Base-by-base conservation (phyloP, 2,797 vertebrate species). In the Paratrypauchen microcephalus region DNA sequence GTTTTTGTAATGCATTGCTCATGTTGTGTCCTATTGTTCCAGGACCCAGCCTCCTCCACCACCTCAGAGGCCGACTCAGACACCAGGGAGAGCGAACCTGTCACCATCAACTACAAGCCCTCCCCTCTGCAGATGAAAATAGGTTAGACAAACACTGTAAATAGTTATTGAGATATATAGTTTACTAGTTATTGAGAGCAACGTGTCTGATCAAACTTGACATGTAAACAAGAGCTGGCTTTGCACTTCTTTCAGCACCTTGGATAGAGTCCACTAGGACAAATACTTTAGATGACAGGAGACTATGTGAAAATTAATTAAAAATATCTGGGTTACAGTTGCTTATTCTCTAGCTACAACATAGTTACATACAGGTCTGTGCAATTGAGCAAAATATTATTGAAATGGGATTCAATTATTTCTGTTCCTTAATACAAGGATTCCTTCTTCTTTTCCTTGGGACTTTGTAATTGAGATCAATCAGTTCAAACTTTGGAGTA, bases 31-130 rank as follows among this genome's bases (percentile, higher is more conserved):
- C 41, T 64, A 62, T 50, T 76, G 64, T 80, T 50, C 52, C 85
- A 99, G 97, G 97, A 99, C 83, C 96, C 96, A 54, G 91, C 96
- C 8, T 96, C 95, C 4, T 93, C 96, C 71, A 95, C 96, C 2
- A 93, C 96, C 87, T 97, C 96, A 71, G 96, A 99, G 84, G 94
- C 93, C 50, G 96, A 98, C 88, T 98, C 96, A 59, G 96, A 96
- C 71, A 92, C 94, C 0, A 93, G 96, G 85, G 97, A 99, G 90
- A 95, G 93, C 54, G 97, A 99, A 90, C 95, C 96, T 57, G 96
- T 98, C 89, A 94, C 95, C 66, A 95, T 98, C 89, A 98, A 96
- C 94, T 99, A 99, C 91, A 99, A 99, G 91, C 96, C 96, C n/a
- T 97, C 97, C 64, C 96, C 97, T 16, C 91, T 98, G 84, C 97